Percentiles rank a stretch among this genome's conserved stretches.
These are phyloP conservation scores for Anthopleura sola DNA, from an alignment of 64 coral and sea anemone genomes.

Conservation along the genomic window DNA sequence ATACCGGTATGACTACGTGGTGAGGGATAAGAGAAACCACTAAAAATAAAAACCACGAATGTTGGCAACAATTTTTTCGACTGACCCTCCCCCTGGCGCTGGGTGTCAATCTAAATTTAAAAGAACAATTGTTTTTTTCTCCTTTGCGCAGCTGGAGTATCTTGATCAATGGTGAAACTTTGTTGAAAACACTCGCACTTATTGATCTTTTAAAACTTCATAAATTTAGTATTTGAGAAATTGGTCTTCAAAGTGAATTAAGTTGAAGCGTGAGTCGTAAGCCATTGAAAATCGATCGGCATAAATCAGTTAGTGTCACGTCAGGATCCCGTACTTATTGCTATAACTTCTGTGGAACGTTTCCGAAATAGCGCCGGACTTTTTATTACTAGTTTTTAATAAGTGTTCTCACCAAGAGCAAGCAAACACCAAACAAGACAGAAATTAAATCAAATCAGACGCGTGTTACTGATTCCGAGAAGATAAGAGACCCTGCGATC, in stretches of 20 bases:
- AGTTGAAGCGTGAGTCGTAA: not conserved
- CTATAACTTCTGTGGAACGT: not conserved
- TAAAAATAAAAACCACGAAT: not conserved
- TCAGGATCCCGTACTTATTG: not conserved
- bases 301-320: conserved; percentile 10
- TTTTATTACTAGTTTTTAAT: conserved; percentile 2
- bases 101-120: conserved; percentile 4
- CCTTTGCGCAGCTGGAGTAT: not conserved
- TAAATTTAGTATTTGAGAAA: no score
- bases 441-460: conserved; percentile 10
- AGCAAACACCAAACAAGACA: conserved; percentile 21
- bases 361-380: not conserved
- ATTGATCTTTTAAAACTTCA: not conserved
- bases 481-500: not conserved
- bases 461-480: conserved; percentile 7
- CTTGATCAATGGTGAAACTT: not conserved
- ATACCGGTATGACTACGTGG: not conserved
- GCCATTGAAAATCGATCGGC: not conserved
- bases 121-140: not conserved
- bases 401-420: conserved; percentile 7
- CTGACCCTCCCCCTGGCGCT: not conserved
- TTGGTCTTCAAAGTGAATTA: no score
- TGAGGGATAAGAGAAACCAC: not conserved
- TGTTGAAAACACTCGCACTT: not conserved
- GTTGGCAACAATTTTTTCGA: not conserved